Evolutionary conservation across 2,113 vertebrate species (phyloP).

Genomic region (Ceyx melanurus): DNA sequence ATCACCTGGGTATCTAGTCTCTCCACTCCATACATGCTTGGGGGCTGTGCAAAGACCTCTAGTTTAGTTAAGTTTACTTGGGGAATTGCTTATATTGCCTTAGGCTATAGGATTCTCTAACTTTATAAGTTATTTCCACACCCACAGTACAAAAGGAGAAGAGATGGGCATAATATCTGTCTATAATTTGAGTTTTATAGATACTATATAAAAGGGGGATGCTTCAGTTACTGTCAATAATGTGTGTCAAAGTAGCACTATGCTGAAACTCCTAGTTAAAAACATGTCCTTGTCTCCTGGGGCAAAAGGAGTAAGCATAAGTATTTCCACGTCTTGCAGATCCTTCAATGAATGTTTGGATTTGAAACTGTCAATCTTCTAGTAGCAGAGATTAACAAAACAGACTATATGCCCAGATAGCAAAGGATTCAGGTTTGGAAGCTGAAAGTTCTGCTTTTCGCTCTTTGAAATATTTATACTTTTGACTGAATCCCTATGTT

Average conservation of each 20-base stretch:
- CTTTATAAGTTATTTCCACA: constrained; percentile 31
- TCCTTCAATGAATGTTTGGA: background rate
- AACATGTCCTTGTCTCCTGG: background rate
- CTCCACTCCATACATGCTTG: background rate
- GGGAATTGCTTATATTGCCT: background rate
- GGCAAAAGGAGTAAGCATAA: background rate
- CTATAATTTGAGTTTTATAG: background rate
- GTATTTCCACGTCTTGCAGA: background rate
- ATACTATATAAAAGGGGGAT: background rate
- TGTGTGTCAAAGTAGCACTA: background rate
- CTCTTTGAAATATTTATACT: background rate
- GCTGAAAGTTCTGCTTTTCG: background rate
- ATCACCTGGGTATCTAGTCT: background rate
- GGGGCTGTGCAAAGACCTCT: background rate
- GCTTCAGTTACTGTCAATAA: background rate
- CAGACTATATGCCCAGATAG: background rate
- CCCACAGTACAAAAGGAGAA: background rate
- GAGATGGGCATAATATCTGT: background rate
- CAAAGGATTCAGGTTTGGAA: background rate
- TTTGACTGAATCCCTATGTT: background rate
- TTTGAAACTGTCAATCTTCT: background rate
- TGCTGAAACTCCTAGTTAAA: background rate
- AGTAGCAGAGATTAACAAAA: background rate
- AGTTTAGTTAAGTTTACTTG: background rate
- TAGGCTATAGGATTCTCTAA: background rate